Conservation (phyloP, 1,140 invertebrate genomes). For the Sipha flava region DNA sequence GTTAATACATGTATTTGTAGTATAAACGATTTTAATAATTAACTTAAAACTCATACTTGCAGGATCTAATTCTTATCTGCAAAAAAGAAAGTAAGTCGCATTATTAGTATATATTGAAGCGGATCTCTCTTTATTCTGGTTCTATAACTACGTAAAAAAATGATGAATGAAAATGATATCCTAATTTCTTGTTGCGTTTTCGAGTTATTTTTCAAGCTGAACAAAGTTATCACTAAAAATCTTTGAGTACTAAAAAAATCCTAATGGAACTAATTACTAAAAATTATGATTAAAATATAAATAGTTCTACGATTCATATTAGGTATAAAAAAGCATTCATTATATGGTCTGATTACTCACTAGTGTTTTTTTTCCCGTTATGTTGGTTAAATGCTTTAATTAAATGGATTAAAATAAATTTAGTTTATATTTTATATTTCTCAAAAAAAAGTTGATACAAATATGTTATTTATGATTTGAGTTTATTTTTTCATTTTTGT, state of each 20-base stretch:
- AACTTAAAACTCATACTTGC: not conserved
- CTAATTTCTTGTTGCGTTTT: not conserved
- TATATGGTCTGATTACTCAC: conserved; percentile 18
- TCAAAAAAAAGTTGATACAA: too few relatives aligned
- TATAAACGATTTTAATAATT: not conserved
- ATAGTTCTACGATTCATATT: not conserved
- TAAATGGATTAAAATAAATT: too few relatives aligned
- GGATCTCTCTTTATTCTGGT: conserved; percentile 23
- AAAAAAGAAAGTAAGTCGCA: conserved; percentile 18
- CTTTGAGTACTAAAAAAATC: not conserved
- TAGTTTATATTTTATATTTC: too few relatives aligned
- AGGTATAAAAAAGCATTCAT: not conserved
- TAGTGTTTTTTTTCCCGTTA: not conserved
- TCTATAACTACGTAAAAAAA: not conserved
- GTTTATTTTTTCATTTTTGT: too few relatives aligned
- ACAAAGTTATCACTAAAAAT: conserved; percentile 6
- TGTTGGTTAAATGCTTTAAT: too few relatives aligned
- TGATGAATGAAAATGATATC: not conserved
- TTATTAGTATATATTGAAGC: not conserved
- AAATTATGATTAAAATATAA: not conserved
- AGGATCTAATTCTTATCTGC: not conserved
- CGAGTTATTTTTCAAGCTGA: not conserved
- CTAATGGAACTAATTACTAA: conserved; percentile 27
- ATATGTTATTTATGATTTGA: too few relatives aligned
- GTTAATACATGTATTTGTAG: not conserved